phyloP scores from a whole-genome alignment of 53 echinoderm and acorn worm species.

The Stichopus horrens region DNA sequence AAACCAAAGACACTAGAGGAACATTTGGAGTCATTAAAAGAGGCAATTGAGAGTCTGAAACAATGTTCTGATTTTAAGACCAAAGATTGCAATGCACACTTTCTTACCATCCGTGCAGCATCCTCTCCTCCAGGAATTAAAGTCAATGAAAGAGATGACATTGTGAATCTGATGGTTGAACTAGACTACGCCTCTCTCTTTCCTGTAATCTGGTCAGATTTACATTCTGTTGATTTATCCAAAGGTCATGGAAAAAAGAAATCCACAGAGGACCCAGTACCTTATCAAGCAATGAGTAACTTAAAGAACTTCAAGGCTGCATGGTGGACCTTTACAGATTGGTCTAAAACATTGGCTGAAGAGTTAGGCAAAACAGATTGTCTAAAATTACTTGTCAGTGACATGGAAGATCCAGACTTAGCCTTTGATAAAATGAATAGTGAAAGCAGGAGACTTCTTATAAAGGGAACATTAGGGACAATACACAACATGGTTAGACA shows the following conservation, averaged over 20 bases:
- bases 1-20: slow-evolving; percentile 19
- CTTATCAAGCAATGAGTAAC: slow-evolving; percentile 68
- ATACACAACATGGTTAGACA: slow-evolving; percentile 73
- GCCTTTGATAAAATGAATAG: slow-evolving; percentile 49
- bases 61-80: slow-evolving; percentile 35
- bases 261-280: slow-evolving; percentile 5
- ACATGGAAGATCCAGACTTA: slow-evolving; percentile 60
- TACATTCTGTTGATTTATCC: slow-evolving; percentile 30
- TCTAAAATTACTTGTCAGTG: slow-evolving; percentile 44
- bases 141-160: not conserved
- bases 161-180: slow-evolving; percentile 7
- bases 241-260: slow-evolving; percentile 49
- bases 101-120: not conserved
- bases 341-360: slow-evolving; percentile 50
- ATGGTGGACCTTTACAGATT: slow-evolving; percentile 91
- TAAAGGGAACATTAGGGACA: slow-evolving; percentile 79
- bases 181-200: slow-evolving; percentile 19
- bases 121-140: not conserved
- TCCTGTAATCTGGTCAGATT: slow-evolving; percentile 14
- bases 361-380: slow-evolving; percentile 33
- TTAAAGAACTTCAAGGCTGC: slow-evolving; percentile 68
- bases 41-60: slow-evolving; percentile 8
- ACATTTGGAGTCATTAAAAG: not conserved
- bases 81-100: slow-evolving; percentile 4
- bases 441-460: slow-evolving; percentile 61